phyloP scores from a whole-genome alignment of 2,797 vertebrate species.

The Enteromius unitaeniatus region DNA sequence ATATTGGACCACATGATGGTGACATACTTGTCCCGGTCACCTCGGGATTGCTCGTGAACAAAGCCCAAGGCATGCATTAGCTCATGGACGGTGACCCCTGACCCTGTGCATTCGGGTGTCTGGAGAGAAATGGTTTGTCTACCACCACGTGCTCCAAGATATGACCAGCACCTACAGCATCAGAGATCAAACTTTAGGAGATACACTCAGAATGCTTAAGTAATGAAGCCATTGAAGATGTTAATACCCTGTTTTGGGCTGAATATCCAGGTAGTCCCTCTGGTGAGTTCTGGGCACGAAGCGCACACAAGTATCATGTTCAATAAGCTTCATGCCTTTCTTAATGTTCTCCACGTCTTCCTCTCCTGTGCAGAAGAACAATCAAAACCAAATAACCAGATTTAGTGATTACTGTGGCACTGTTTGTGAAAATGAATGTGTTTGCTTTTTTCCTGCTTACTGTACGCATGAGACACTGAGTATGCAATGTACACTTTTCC shows the following conservation, averaged over 20 bases:
- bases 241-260: constrained; percentile 77
- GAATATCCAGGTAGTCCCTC: constrained; percentile 79
- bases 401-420: background rate
- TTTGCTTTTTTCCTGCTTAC: constrained; percentile 67
- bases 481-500: constrained; percentile 85
- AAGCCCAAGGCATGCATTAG: constrained; percentile 89
- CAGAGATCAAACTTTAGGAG: background rate
- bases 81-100: constrained; percentile 87
- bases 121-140: constrained; percentile 83
- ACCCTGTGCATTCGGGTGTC: constrained; percentile 79
- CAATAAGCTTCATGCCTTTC: constrained; percentile 76
- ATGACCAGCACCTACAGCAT: constrained; percentile 83
- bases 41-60: constrained; percentile 88
- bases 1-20: constrained; percentile 89
- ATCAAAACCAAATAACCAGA: background rate
- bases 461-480: constrained; percentile 77
- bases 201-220: background rate
- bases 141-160: constrained; percentile 84
- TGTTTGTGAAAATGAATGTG: background rate
- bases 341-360: constrained; percentile 71
- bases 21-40: constrained; percentile 88
- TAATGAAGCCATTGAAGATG: background rate
- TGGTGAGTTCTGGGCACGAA: constrained; percentile 80
- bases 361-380: constrained; percentile 66
- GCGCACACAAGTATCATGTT: constrained; percentile 78